These are phyloP conservation scores for Crossocerus cetratus DNA, from an alignment of 2,888 invertebrate species.

Conservation along the genomic window DNA sequence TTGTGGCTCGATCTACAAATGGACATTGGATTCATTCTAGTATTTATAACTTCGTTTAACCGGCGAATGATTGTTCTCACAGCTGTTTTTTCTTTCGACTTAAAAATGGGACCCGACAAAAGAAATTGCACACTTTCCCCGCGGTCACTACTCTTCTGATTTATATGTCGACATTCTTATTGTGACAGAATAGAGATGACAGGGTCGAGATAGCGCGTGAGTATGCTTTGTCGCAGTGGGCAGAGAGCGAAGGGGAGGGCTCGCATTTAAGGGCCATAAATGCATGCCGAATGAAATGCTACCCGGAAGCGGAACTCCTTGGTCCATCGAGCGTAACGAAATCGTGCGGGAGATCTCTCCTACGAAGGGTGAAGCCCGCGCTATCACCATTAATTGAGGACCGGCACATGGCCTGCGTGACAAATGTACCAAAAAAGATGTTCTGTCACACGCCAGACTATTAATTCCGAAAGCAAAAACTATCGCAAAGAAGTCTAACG, in stretches of 20 bases:
- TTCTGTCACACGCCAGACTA: neutral
- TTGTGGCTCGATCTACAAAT: too few relatives aligned
- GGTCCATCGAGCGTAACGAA: slow-evolving; percentile 48
- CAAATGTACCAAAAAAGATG: slow-evolving; percentile 44
- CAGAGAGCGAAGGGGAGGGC: slow-evolving; percentile 22
- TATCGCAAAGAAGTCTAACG: neutral
- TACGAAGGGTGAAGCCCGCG: slow-evolving; percentile 13
- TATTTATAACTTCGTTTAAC: too few relatives aligned
- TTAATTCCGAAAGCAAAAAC: neutral
- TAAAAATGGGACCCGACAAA: too few relatives aligned
- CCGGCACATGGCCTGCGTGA: slow-evolving; percentile 25
- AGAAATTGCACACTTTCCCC: too few relatives aligned
- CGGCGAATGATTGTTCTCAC: too few relatives aligned
- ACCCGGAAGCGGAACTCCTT: slow-evolving; percentile 57
- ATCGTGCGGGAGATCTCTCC: slow-evolving; percentile 48
- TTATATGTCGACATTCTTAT: too few relatives aligned
- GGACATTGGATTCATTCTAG: too few relatives aligned
- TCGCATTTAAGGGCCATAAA: slow-evolving; percentile 60
- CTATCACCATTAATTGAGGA: slow-evolving; percentile 37
- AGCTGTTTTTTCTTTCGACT: too few relatives aligned
- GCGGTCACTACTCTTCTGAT: too few relatives aligned
- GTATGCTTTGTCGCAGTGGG: too few relatives aligned
- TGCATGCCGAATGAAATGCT: slow-evolving; percentile 56
- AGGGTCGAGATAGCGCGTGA: too few relatives aligned
- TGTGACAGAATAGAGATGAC: too few relatives aligned